Conservation (phyloP, 2,888 invertebrate genomes). For the Belgica antarctica region DNA sequence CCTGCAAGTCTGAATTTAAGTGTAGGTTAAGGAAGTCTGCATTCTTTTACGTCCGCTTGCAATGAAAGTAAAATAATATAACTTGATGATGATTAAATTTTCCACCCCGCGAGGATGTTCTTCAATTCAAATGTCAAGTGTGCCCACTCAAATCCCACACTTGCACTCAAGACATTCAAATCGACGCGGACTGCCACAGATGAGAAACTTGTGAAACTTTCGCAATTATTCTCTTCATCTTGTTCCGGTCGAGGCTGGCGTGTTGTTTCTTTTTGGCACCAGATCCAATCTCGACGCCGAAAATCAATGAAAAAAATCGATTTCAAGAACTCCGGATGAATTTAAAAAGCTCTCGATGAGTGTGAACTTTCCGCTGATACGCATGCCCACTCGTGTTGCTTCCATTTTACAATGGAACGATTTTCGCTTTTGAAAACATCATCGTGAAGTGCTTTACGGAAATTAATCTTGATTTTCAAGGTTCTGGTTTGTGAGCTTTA, state of each 20-base stretch:
- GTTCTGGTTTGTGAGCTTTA: too few relatives aligned
- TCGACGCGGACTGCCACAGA: not conserved
- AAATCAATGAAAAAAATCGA: constrained; percentile 8
- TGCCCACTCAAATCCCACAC: not conserved
- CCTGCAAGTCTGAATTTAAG: constrained; percentile 1
- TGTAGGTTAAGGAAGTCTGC: not conserved
- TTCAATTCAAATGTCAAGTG: not conserved
- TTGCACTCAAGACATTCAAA: not conserved
- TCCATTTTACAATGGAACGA: not conserved
- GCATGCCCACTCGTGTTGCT: constrained; percentile 1
- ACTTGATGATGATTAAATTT: too few relatives aligned
- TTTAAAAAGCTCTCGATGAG: not conserved
- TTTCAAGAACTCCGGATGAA: constrained; percentile 4
- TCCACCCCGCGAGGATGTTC: not conserved
- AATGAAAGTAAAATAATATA: too few relatives aligned
- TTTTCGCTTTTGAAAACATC: not conserved
- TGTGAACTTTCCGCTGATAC: not conserved
- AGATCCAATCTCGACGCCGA: not conserved
- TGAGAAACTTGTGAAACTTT: not conserved
- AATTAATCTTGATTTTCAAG: not conserved
- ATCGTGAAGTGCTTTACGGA: not conserved
- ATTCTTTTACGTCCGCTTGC: too few relatives aligned
- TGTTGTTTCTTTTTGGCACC: constrained; percentile 5
- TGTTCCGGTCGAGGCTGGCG: too few relatives aligned
- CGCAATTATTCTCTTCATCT: not conserved